Base-by-base conservation (phyloP, 92 coral and sea anemone species). In the Porites evermanni region DNA sequence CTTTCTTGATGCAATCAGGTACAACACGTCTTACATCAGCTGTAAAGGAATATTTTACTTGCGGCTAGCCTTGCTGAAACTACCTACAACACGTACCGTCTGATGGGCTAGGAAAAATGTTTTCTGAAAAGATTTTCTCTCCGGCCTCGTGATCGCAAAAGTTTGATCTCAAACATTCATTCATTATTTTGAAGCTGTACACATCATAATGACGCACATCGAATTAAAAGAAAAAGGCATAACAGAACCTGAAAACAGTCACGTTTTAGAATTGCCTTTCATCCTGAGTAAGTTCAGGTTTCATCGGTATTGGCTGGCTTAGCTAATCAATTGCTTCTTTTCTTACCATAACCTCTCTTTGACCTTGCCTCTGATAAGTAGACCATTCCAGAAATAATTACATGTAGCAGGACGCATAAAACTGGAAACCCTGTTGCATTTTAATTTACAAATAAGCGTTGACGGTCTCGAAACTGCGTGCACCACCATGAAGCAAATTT, bases 271-370 rank as follows among this genome's bases (percentile, higher is more conserved):
- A 61, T 61, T 61, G 66, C 66, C 16, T 9, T 61, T 7, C 66
- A 61, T 7, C 66, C 32, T 29, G 32, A 12, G n/a, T 61, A 61
- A 5, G 66, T 61, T 61, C 66, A 61, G 64, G 64, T 61, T 61
- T 61, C 66, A 61, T 9, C 66, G 66, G 66, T 61, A 12, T 61
- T 61, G 66, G 66, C 66, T 61, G 66, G 66, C 66, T 61, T 61
- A 61, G 66, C 66, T 61, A 61, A 61, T 61, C 18, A 61, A 16
- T 11, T 61, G 66, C 66, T 61, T 58, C 64, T 58, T 58, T 61
- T 61, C 14, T 61, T 61, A 12, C 13, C 66, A 61, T 61, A 13
- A 61, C 66, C 66, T 61, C 66, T 61, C 66, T 61, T 61, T 61
- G 66, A 61, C 66, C 66, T 61, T 61, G 66, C 66, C 6, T 61